These are phyloP conservation scores for Embidobia sp. DNA, from an alignment of 2,888 invertebrate genomes.

Conservation along the genomic window DNA sequence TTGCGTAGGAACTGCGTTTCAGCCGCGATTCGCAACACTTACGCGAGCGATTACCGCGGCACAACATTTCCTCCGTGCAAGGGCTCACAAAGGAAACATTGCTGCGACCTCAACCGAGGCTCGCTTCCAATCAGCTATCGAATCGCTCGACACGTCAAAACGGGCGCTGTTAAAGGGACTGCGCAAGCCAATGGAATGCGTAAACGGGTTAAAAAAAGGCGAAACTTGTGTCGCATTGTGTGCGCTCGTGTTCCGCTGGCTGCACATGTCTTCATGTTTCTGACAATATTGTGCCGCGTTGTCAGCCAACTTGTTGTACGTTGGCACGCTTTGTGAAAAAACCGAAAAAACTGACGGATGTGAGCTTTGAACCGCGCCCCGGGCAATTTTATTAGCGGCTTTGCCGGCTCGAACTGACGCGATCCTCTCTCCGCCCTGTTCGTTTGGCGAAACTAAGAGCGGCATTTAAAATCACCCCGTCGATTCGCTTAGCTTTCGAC, in stretches of 20 bases:
- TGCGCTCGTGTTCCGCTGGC: constrained; percentile 12
- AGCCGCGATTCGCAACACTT: too few species aligned
- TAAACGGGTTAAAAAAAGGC: constrained; percentile 12
- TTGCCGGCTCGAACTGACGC: constrained; percentile 21
- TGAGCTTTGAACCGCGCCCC: constrained; percentile 35
- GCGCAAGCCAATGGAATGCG: constrained; percentile 9
- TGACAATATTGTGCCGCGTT: constrained; percentile 42
- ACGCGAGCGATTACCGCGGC: too few species aligned
- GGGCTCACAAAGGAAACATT: constrained; percentile 17
- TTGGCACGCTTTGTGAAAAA: constrained; percentile 30
- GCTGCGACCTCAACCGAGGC: not conserved
- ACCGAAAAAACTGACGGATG: constrained; percentile 47
- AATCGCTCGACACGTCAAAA: constrained; percentile 25
- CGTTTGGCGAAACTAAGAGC: constrained; percentile 5
- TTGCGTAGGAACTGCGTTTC: too few species aligned
- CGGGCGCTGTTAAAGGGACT: constrained; percentile 22
- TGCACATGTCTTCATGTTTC: constrained; percentile 42
- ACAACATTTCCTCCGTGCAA: too few species aligned
- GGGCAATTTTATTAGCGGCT: constrained; percentile 58
- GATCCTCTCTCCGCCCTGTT: not conserved
- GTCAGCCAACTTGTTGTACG: constrained; percentile 44
- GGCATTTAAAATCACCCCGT: constrained; percentile 3
- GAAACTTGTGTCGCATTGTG: constrained; percentile 20
- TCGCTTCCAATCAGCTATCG: constrained; percentile 23
- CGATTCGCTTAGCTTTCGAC: not conserved